Evolutionary conservation across 2,113 vertebrate species (phyloP).

Genomic region (Tamias sibiricus): DNA sequence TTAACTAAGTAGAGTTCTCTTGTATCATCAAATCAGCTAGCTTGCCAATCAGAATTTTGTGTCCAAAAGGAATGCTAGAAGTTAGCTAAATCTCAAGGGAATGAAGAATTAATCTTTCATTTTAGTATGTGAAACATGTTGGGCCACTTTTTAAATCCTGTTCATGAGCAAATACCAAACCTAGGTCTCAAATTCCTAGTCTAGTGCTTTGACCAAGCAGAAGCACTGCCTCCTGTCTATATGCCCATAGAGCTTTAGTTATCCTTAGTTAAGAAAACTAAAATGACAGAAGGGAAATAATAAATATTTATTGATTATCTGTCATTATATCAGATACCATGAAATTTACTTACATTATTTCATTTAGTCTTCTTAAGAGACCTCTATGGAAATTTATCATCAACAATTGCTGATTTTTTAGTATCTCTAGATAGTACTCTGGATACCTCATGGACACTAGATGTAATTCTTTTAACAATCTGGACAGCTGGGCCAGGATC

Average conservation of each 20-base stretch:
- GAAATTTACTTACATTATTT: not conserved
- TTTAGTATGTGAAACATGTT: conserved; percentile 1
- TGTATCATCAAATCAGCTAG: too few relatives aligned
- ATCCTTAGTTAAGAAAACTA: not conserved
- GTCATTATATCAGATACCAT: not conserved
- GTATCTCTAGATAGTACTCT: not conserved
- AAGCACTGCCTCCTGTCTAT: not conserved
- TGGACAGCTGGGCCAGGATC: not conserved
- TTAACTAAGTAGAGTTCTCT: not conserved
- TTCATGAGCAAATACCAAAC: not conserved
- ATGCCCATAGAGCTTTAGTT: not conserved
- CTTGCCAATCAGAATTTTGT: conserved; percentile 8
- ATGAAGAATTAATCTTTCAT: not conserved
- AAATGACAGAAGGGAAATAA: not conserved
- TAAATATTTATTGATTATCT: not conserved
- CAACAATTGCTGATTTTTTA: not conserved
- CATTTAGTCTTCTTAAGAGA: not conserved
- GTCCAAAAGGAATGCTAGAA: conserved; percentile 9
- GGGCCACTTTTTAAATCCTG: not conserved
- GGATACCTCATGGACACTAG: not conserved
- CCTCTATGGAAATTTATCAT: not conserved
- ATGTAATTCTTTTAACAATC: not conserved
- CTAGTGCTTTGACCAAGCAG: not conserved
- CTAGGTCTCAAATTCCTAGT: not conserved
- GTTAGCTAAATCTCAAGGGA: not conserved